Conservation (phyloP, 2,888 invertebrate species). For the Idaea biselata region DNA sequence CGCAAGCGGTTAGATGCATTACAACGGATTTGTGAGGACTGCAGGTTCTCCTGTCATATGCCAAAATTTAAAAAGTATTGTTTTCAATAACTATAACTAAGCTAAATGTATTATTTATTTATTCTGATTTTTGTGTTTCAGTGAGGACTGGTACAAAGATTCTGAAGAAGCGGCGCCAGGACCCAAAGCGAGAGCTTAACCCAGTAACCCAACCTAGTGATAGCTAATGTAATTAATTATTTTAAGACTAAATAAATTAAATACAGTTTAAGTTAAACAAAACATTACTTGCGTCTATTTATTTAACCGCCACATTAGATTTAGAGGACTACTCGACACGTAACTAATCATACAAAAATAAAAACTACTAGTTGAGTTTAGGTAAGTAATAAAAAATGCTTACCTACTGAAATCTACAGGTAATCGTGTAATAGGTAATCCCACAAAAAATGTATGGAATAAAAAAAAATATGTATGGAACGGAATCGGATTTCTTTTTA, state of each 20-base stretch:
- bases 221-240: conserved; percentile 62
- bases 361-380: not conserved
- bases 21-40: too few relatives aligned
- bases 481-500: too few relatives aligned
- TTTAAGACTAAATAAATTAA: conserved; percentile 76
- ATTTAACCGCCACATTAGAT: not conserved
- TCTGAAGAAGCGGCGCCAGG: conserved; percentile 81
- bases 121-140: conserved; percentile 54
- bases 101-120: conserved; percentile 4
- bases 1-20: too few relatives aligned
- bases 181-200: conserved; percentile 70
- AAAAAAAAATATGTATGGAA: too few relatives aligned
- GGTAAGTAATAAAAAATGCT: too few relatives aligned
- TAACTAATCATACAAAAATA: not conserved
- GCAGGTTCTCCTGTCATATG: too few relatives aligned
- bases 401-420: too few relatives aligned
- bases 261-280: conserved; percentile 67
- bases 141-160: conserved; percentile 95
- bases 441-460: too few relatives aligned
- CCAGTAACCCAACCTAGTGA: conserved; percentile 62
- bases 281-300: conserved; percentile 26
- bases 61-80: too few relatives aligned
- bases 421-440: too few relatives aligned
- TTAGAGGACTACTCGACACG: not conserved
- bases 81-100: too few relatives aligned